phyloP scores from a whole-genome alignment of 2,113 vertebrate genomes.

The human (Homo sapiens) region DNA sequence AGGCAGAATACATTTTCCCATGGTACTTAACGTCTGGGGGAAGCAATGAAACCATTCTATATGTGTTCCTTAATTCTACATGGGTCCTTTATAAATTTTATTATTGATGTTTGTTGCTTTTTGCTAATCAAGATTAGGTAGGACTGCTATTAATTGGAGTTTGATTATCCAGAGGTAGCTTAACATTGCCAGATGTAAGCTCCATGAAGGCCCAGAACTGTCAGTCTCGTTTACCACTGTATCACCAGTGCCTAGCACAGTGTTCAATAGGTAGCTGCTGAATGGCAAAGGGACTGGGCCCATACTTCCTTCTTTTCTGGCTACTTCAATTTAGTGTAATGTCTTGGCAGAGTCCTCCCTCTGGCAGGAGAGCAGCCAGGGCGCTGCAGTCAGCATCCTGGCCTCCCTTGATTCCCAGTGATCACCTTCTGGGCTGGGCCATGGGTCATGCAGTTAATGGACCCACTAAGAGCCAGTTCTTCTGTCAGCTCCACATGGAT shows the following conservation, averaged over 20 bases:
- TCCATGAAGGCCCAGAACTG: not conserved
- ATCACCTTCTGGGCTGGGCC: conserved; percentile 61
- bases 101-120: not conserved
- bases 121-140: conserved; percentile 22
- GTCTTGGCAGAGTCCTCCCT: conserved; percentile 1
- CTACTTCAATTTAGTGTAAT: not conserved
- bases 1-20: not conserved
- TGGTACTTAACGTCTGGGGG: not conserved
- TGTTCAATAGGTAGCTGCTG: not conserved
- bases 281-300: not conserved
- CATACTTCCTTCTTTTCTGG: not conserved
- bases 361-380: conserved; percentile 36
- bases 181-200: not conserved
- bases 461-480: conserved; percentile 70
- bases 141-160: not conserved
- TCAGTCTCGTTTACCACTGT: not conserved
- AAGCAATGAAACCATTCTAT: not conserved
- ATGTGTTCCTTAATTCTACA: not conserved
- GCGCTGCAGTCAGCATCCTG: conserved; percentile 35
- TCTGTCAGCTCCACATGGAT: conserved; percentile 64
- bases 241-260: not conserved
- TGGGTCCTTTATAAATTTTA: not conserved
- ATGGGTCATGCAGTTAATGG: conserved; percentile 68
- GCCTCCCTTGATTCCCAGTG: not conserved
- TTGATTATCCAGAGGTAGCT: not conserved